Percentiles rank a stretch among this genome's conserved stretches.
These are phyloP conservation scores for Sander lucioperca DNA, from an alignment of 2,113 vertebrate genomes.

Conservation along the genomic window DNA sequence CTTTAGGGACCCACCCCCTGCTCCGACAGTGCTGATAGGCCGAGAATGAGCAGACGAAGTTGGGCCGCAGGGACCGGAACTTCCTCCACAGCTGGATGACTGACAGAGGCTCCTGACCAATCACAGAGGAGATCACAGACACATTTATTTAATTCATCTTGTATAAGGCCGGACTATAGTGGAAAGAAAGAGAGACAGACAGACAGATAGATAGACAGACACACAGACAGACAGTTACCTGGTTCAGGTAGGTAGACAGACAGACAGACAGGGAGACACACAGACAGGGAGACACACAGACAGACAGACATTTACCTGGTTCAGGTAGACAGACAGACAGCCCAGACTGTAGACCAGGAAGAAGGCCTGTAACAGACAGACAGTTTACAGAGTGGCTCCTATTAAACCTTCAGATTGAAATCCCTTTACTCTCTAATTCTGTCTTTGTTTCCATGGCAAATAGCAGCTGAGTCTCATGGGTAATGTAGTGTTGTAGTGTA, in stretches of 20 bases:
- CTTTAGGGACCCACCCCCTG: conserved; percentile 95
- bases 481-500: not conserved
- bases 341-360: conserved; percentile 95
- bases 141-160: too few relatives aligned
- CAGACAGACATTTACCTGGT: conserved; percentile 84
- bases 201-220: too few relatives aligned
- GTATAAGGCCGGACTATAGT: too few relatives aligned
- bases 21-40: conserved; percentile 94
- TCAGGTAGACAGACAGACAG: conserved; percentile 89
- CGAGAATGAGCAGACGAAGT: conserved; percentile 89
- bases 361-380: conserved; percentile 88
- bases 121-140: conserved; percentile 17
- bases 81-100: conserved; percentile 88
- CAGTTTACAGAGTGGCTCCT: not conserved
- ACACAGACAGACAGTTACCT: conserved; percentile 85
- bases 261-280: too few relatives aligned
- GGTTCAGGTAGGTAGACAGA: conserved; percentile 87
- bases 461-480: conserved; percentile 13
- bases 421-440: not conserved
- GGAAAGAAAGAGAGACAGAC: not conserved
- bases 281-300: too few relatives aligned
- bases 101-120: conserved; percentile 72
- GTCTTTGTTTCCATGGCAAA: not conserved
- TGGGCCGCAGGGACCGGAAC: conserved; percentile 83
- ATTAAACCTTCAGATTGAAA: not conserved